Evolutionary conservation across 1,140 invertebrate genomes (phyloP), one percentile per base, ranked within the genome.

Genomic region (Aphis gossypii): DNA sequence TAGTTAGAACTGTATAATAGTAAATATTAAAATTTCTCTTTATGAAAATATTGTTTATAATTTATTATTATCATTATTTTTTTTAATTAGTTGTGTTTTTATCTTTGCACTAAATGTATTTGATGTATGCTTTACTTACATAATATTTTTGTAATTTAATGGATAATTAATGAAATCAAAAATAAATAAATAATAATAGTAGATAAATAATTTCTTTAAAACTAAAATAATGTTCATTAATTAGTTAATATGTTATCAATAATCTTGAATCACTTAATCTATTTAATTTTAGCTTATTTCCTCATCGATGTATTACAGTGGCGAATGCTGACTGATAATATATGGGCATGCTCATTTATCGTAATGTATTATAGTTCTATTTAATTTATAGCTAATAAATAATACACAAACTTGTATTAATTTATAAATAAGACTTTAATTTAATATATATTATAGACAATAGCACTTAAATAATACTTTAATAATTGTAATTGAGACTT

Each of bases 1-100:
- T 93, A 51, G 92, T 84, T 83, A 51, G n/a, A 86, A n/a, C 23
- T 92, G 90, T 92, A 92, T 82, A 83, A 51, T 82, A 92, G 60
- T 83, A 82, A 92, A 54, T 56, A 56, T 90, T 90, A 68, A n/a
- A 60, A 90, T 90, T 90, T 90, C 38, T 48, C 46, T n/a, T n/a
- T 60, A 44, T 60, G 9, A 54, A 38, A 90, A 90, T 68, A 46
- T 90, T 68, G 7, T 60, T 68, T 68, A 2, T 9, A 68, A 41
- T 11, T 88, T 88, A 48, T 88, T 87, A 54, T 89, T 54, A 38
- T 83, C 9, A 76, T n/a, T 76, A 9, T 88, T 38, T 25, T 38
- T 51, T 88, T 51, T 11, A 44, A 30, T 68, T 90, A 90, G 56
- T 90, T 46, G 38, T 90, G 89, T 60, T 90, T 90, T 68, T 30